Base-by-base conservation (phyloP, 1,140 invertebrate species). In the Cyclina sinensis region DNA sequence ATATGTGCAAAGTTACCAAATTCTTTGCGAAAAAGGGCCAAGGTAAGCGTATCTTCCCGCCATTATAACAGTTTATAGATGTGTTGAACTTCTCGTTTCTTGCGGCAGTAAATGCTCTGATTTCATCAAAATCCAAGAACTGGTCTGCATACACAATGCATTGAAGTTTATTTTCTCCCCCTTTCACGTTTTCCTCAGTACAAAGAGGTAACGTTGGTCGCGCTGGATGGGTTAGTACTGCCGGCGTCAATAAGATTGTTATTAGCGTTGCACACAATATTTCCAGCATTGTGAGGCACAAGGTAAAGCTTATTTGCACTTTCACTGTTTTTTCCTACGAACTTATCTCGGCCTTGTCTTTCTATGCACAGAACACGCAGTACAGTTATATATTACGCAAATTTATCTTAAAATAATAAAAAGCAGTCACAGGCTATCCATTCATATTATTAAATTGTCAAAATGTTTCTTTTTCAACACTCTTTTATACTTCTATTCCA, bases 11-110 rank as follows among this genome's bases (percentile, higher is more conserved):
- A 3, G 85, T 68, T 12, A 79, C 57, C 3, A 87, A 57, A 80
- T 87, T 80, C 30, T 65, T 68, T 3, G 85, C 74, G 16, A 30
- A 76, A 39, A 79, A 80, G 0, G 85, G 85, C 85, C 85, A 87
- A 35, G 85, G 85, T 51, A 87, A 21, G 11, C 62, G 37, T 18
- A 87, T 78, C 27, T 30, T 24, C 14, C 85, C 85, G 51, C 85
- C 85, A 39, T 65, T 78, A 4, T 24, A 27, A 78, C 85, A 87
- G 16, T 37, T 54, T 11, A 87, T 80, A n/a, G 70, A 54, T 5
- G 79, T 74, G 35, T 76, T 78, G 39, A 78, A 78, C 39, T 87
- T 80, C 14, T 43, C 43, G n/a, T n/a, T 51, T 18, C 32, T 46
- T 16, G 51, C 21, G 1, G 7, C 24, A 0, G 80, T 82, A 14